phyloP scores from a whole-genome alignment of 2,888 invertebrate genomes.

The Drosophila ezoana region DNA sequence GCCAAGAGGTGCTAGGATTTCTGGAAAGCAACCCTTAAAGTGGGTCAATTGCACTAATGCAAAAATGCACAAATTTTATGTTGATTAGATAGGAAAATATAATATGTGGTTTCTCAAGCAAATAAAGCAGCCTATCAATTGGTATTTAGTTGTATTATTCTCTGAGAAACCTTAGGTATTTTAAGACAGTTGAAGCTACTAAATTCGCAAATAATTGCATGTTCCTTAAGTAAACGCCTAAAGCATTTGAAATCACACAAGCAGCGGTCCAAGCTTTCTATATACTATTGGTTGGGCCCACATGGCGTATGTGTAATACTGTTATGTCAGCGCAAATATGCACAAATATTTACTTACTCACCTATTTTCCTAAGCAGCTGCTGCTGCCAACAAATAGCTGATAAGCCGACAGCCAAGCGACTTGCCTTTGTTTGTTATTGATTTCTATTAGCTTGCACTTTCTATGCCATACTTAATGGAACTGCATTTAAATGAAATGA shows the following conservation, averaged over 20 bases:
- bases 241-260: constrained; percentile 29
- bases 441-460: constrained; percentile 46
- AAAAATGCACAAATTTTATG: constrained; percentile 20
- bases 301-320: constrained; percentile 55
- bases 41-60: constrained; percentile 26
- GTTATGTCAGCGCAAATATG: constrained; percentile 48
- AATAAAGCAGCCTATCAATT: neutral
- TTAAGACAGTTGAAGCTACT: too few species aligned
- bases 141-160: neutral
- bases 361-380: constrained; percentile 33
- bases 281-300: constrained; percentile 23
- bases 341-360: constrained; percentile 54
- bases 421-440: constrained; percentile 40
- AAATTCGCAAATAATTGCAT: neutral
- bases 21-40: neutral
- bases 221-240: neutral
- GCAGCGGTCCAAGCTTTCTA: constrained; percentile 9
- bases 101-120: neutral
- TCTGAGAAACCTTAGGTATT: neutral
- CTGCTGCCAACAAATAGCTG: constrained; percentile 8
- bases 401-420: constrained; percentile 18
- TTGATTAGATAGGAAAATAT: neutral
- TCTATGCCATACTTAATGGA: constrained; percentile 38
- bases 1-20: constrained; percentile 10
- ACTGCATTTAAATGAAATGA: constrained; percentile 54